Evolutionary conservation across 1,140 invertebrate species (phyloP), one percentile per base, ranked within the genome.

Genomic region (Zaprionus africanus): DNA sequence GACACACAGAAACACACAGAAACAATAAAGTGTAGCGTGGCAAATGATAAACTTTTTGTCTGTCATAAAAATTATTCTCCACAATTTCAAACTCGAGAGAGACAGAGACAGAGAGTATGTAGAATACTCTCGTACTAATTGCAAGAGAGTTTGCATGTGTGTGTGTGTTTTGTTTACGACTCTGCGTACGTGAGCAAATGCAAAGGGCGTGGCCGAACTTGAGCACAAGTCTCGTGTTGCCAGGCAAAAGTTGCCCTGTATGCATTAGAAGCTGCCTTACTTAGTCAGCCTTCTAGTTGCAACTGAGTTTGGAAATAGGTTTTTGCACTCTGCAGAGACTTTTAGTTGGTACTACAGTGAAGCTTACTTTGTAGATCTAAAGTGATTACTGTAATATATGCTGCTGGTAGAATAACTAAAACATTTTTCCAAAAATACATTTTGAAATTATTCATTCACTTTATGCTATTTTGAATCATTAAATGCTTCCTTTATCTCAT

Each of bases 41-140:
- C 77, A 82, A 88, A 88, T 87, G 84, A 87, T 87, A 87, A 87
- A 87, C 83, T 88, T 87, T 83, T 87, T 76, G 79, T 80, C 79
- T 87, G 76, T 82, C 80, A 81, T 76, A 81, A 74, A 87, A 86
- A 65, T 78, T 80, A 87, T 79, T 83, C 79, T 63, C 36, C 77
- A 82, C 80, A 83, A 78, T 81, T 78, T 57, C 46, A 74, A 76
- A 49, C 57, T 58, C 65, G 9, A 62, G 41, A 49, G 41, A 46
- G 41, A 46, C 41, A 46, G 41, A 46, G n/a, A 46, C 41, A 1
- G 41, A 46, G 7, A 59, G n/a, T n/a, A 71, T 49, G 43, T 11
- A 34, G 31, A 0, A 11, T 24, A 46, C 38, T 80, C 49, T 41
- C 65, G 24, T 36, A 59, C 70, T 67, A 64, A 78, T 74, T 78